phyloP scores from a whole-genome alignment of 1,140 invertebrate species.

The Cephus cinctus region DNA sequence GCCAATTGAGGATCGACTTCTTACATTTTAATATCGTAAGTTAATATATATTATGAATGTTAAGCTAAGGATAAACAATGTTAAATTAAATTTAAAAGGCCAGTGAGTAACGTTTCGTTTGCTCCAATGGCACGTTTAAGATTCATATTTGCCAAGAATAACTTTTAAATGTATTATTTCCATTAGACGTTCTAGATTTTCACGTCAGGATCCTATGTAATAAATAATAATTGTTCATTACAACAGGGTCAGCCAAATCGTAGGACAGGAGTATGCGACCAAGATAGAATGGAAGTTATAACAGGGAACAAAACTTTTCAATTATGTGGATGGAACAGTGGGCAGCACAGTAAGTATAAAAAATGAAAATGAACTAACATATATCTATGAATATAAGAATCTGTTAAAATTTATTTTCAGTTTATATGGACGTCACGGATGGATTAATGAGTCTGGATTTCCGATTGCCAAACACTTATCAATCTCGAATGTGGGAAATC shows the following conservation, averaged over 20 bases:
- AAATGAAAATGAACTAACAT: neutral
- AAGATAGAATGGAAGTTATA: constrained; percentile 64
- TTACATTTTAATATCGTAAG: constrained; percentile 77
- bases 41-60: constrained; percentile 22
- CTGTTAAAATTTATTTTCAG: constrained; percentile 54
- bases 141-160: too few species aligned
- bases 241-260: constrained; percentile 78
- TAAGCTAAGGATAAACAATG: neutral
- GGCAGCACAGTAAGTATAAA: constrained; percentile 73
- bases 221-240: too few species aligned
- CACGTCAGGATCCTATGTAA: too few species aligned
- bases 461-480: constrained; percentile 59
- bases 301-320: constrained; percentile 62
- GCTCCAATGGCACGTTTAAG: too few species aligned
- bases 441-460: constrained; percentile 58
- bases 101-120: too few species aligned
- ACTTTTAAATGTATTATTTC: too few species aligned
- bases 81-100: too few species aligned
- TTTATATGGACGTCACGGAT: constrained; percentile 67
- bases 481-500: constrained; percentile 74
- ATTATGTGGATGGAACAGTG: constrained; percentile 79
- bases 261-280: constrained; percentile 74
- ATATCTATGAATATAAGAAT: constrained; percentile 7
- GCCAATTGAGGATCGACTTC: constrained; percentile 76
- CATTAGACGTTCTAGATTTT: too few species aligned